Percentiles rank a stretch among this genome's conserved stretches.
Conservation (phyloP, 2,113 vertebrate species). For the Cettia cetti region DNA sequence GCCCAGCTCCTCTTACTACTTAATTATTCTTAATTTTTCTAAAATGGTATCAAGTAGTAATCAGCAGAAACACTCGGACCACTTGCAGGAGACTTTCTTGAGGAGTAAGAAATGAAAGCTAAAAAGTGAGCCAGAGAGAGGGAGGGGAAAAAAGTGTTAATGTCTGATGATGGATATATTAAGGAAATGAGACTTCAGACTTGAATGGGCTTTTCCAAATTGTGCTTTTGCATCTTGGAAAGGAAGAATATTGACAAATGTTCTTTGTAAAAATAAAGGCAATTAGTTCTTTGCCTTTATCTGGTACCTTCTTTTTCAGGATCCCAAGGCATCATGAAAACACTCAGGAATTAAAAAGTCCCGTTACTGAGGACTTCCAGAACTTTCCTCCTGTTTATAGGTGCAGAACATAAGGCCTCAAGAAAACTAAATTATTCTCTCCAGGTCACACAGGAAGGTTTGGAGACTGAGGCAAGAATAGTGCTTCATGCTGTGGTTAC, state of each 20-base stretch:
- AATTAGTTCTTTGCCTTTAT: background rate
- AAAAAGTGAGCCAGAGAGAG: background rate
- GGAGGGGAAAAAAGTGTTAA: background rate
- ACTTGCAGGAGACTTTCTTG: background rate
- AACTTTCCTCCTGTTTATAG: background rate
- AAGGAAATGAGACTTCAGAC: background rate
- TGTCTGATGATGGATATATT: background rate
- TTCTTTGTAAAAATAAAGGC: background rate
- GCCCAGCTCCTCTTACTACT: constrained; percentile 14
- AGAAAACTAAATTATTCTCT: background rate
- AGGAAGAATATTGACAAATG: background rate
- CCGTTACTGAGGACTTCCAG: background rate
- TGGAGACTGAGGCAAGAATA: background rate
- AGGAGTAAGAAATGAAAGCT: background rate
- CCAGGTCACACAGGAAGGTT: background rate
- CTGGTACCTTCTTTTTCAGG: background rate
- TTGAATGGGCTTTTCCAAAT: background rate
- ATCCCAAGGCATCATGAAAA: background rate
- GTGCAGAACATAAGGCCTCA: background rate
- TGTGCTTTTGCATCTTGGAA: background rate
- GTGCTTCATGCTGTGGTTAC: background rate
- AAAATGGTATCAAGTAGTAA: background rate
- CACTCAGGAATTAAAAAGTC: background rate
- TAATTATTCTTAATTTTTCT: constrained; percentile 20
- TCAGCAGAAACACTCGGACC: background rate